These are phyloP conservation scores for Numida meleagris DNA, from an alignment of 2,113 vertebrate species.

Conservation along the genomic window DNA sequence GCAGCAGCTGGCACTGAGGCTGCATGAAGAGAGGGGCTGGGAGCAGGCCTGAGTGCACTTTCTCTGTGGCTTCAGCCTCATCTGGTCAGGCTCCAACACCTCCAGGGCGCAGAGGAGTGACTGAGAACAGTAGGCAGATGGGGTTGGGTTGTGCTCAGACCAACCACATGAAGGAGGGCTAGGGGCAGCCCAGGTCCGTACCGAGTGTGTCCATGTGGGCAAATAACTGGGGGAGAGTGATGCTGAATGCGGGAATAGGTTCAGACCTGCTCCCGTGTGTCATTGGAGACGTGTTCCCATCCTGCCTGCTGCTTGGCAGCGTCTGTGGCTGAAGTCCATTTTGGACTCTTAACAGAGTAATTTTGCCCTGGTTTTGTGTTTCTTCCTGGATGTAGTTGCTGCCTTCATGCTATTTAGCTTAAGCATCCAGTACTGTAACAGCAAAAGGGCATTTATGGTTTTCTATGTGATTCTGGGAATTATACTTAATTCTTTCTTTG, in stretches of 20 bases:
- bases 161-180: background rate
- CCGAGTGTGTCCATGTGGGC: background rate
- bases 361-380: background rate
- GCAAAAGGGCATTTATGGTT: background rate
- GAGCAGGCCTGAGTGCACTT: background rate
- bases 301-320: background rate
- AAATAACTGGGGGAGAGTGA: background rate
- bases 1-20: background rate
- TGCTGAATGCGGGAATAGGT: constrained; percentile 15
- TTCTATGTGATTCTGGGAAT: background rate
- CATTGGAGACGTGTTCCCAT: background rate
- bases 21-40: background rate
- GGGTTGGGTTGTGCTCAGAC: background rate
- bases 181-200: background rate
- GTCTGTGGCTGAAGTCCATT: background rate
- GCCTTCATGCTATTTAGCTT: background rate
- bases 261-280: constrained; percentile 1
- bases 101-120: background rate
- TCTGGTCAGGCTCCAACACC: background rate
- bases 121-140: background rate
- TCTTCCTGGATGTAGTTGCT: background rate
- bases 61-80: background rate
- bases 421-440: background rate
- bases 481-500: background rate
- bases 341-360: background rate